Conservation (phyloP, 2,797 vertebrate species). For the Amniataba percoides region DNA sequence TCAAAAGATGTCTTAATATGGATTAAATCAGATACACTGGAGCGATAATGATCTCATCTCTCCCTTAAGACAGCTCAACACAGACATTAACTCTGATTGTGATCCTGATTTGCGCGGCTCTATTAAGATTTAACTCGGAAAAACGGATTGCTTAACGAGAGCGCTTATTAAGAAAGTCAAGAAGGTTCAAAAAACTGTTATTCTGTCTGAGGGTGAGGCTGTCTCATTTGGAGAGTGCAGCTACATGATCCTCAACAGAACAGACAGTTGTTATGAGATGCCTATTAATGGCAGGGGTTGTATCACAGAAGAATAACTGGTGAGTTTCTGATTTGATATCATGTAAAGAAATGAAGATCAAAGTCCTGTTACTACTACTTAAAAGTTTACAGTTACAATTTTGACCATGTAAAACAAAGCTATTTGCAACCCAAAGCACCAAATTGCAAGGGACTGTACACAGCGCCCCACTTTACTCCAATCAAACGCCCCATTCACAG, state of each 20-base stretch:
- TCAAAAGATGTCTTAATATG: conserved; percentile 35
- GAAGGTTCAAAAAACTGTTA: conserved; percentile 12
- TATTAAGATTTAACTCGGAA: conserved; percentile 25
- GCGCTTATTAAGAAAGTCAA: conserved; percentile 41
- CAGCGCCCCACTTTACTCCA: not conserved
- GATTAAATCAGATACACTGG: conserved; percentile 43
- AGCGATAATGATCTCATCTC: conserved; percentile 32
- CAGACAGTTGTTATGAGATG: conserved; percentile 12
- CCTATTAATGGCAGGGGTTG: not conserved
- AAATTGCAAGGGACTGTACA: conserved; percentile 7
- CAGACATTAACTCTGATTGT: conserved; percentile 38
- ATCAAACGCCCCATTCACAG: conserved; percentile 12
- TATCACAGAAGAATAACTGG: conserved; percentile 23
- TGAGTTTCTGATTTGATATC: conserved; percentile 3
- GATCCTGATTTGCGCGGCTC: conserved; percentile 36
- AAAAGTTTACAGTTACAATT: not conserved
- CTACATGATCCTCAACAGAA: conserved; percentile 8
- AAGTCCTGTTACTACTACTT: not conserved
- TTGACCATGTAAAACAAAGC: not conserved
- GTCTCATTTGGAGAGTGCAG: conserved; percentile 26
- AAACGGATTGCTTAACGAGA: conserved; percentile 46
- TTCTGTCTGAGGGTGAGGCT: conserved; percentile 26
- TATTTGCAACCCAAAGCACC: not conserved
- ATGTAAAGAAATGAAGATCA: not conserved
- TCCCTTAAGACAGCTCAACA: conserved; percentile 41